phyloP scores from a whole-genome alignment of 2,888 invertebrate genomes.

The Pelosia muscerda region DNA sequence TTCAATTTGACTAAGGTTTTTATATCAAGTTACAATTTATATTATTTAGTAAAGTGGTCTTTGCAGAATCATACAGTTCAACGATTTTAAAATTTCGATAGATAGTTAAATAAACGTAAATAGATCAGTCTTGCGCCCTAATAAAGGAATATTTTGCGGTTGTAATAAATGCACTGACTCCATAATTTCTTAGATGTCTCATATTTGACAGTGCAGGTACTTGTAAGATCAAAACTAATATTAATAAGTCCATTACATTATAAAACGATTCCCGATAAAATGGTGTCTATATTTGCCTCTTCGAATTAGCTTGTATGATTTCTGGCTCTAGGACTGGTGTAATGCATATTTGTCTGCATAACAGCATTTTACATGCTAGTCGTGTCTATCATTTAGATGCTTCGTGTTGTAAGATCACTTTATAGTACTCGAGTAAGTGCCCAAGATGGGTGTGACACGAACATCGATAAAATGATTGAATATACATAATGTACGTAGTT shows the following conservation, averaged over 20 bases:
- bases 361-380: slow-evolving; percentile 80
- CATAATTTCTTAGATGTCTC: not conserved
- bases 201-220: not conserved
- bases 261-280: slow-evolving; percentile 2
- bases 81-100: not conserved
- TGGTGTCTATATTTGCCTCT: slow-evolving; percentile 11
- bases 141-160: slow-evolving; percentile 15
- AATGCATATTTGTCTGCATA: slow-evolving; percentile 44
- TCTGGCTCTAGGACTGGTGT: slow-evolving; percentile 23
- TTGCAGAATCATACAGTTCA: slow-evolving; percentile 22
- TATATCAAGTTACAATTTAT: slow-evolving; percentile 28
- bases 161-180: not conserved
- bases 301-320: slow-evolving; percentile 22
- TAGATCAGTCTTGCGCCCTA: slow-evolving; percentile 19
- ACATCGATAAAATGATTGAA: slow-evolving; percentile 38
- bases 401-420: slow-evolving; percentile 53
- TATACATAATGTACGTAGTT: slow-evolving; percentile 48
- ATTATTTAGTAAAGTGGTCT: slow-evolving; percentile 26
- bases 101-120: slow-evolving; percentile 6
- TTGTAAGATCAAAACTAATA: not conserved
- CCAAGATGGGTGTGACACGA: slow-evolving; percentile 48
- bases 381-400: slow-evolving; percentile 63
- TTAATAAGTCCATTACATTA: slow-evolving; percentile 13
- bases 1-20: slow-evolving; percentile 24
- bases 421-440: slow-evolving; percentile 49